Evolutionary conservation across 2,113 vertebrate species (phyloP), one percentile per base, ranked within the genome.

Genomic region (Microcebus jonahi): DNA sequence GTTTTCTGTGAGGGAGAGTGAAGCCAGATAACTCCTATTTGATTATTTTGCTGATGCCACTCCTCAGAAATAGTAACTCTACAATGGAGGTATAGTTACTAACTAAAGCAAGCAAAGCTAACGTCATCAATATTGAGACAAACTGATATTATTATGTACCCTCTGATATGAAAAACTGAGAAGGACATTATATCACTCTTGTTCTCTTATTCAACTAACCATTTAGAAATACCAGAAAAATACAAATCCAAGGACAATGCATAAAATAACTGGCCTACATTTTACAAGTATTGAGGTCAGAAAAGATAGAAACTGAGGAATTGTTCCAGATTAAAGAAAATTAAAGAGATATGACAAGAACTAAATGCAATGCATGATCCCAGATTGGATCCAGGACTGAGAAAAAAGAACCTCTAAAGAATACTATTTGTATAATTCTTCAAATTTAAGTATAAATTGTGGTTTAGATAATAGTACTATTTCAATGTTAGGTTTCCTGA

Each of bases 401-500:
- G 90, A 68, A 82, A 63, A 86, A 85, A 73, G 11, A 84, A 92
- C n/a, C 39, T 80, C 34, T 85, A 57, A 93, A 82, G 79, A 93
- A 67, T 0, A 95, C 21, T 77, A 77, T 34, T 67, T 1, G 53
- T n/a, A 65, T 27, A 85, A 23, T 42, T 68, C 21, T 59, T 90
- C 63, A 65, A 68, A 80, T 89, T 34, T 85, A 34, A 88, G 77
- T 45, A 29, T 92, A 57, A 96, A 90, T 70, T 80, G 29, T 50
- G 31, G 31, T 85, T 96, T 89, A 89, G 25, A 50, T 45, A 92
- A 65, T 48, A 88, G 10, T 57, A 85, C 57, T 96, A 89, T 89
- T 75, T 84, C 55, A 88, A 53, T 23, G 34, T 25, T 85, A 89
- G 34, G 48, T 75, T 85, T 92, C 34, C 48, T 73, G 21, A 68